Base-by-base conservation (phyloP, 2,797 vertebrate species). In the Myoxocephalus aenaeus region DNA sequence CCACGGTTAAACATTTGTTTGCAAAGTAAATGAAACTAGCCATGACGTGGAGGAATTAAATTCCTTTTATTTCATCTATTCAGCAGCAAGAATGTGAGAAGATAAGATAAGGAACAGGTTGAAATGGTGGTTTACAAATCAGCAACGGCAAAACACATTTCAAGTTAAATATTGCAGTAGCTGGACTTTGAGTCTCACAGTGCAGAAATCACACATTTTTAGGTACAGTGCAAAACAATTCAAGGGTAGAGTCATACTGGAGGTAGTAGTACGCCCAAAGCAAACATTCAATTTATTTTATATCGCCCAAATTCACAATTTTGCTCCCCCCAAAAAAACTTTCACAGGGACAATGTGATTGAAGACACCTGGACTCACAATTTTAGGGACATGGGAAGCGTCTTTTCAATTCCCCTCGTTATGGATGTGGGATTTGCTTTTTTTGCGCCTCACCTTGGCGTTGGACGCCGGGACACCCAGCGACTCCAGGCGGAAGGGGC, bases 401-500 rank as follows among this genome's bases (percentile, higher is more conserved):
- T 56, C 59, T 18, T n/a, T 65, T 95, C 75, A 94, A 34, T 75
- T 89, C 20, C 85, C 87, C 5, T 93, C 90, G 14, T 46, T 83
- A 13, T 83, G 51, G 74, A 89, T 75, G 78, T 92, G 88, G 46
- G 79, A 59, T 87, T 94, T 96, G 93, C 91, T 94, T 82, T 96
- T 97, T 85, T 95, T 97, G 53, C 94, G 93, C 87, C 90, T 96
- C 78, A 89, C 90, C 90, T 96, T 96, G 74, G 89, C 57, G 5
- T 87, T 90, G 32, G 93, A 86, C 7, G 74, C 42, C 0, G 87
- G 61, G 50, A 94, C 56, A 4, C 92, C 92, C 1, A 97, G 86
- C 1, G 97, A 95, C 88, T 97, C 96, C 0, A 97, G 94, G 50
- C 96, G 95, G 88, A 97, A 97, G 27, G 97, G 97, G 0, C 97